A percentile compares a stretch with the other conserved stretches of the same genome.
These are phyloP conservation scores for Eunapius fragilis DNA, from an alignment of 37 sponge, comb jelly and placozoan species.

Conservation along the genomic window DNA sequence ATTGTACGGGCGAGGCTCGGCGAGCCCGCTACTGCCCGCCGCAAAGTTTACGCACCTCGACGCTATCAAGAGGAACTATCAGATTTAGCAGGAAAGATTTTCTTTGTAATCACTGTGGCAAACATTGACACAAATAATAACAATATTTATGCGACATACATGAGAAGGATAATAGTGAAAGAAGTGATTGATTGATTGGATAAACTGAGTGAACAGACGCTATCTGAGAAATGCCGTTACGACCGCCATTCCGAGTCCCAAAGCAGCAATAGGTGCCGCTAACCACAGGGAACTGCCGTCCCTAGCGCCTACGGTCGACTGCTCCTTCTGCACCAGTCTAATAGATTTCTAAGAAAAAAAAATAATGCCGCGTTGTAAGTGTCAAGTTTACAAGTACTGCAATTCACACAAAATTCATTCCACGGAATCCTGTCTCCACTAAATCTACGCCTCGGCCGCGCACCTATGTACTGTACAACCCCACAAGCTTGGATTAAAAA, in stretches of 20 bases:
- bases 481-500: neutral
- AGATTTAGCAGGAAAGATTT: conserved; percentile 7
- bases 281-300: neutral
- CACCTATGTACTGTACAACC: neutral
- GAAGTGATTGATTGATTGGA: too few species aligned
- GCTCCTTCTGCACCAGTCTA: neutral
- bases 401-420: neutral
- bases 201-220: too few species aligned
- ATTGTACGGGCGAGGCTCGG: neutral
- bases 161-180: too few species aligned
- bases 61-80: conserved; percentile 47
- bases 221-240: too few species aligned
- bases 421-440: neutral
- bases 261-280: too few species aligned
- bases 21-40: neutral
- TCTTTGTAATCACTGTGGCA: neutral
- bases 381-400: neutral
- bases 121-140: too few species aligned
- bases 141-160: neutral
- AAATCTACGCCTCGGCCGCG: neutral
- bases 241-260: too few species aligned
- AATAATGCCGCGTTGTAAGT: neutral
- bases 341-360: neutral
- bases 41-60: conserved; percentile 30
- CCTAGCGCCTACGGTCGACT: neutral